These are phyloP conservation scores for Cacatua alba DNA, from an alignment of 2,113 vertebrate species.

Conservation along the genomic window DNA sequence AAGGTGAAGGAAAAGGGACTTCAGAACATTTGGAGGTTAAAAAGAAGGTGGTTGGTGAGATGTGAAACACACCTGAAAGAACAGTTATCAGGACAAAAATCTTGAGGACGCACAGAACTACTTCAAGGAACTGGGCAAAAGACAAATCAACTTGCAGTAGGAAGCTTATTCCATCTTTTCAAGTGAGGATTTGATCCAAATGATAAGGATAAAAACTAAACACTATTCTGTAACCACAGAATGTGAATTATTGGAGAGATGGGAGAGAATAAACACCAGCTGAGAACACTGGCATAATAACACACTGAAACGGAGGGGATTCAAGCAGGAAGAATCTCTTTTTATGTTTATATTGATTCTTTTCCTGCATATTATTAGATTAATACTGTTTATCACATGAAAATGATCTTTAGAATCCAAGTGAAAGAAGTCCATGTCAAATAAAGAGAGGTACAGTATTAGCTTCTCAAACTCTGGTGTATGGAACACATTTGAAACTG, in stretches of 20 bases:
- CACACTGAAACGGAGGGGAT: neutral
- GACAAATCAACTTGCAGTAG: neutral
- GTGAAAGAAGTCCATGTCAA: neutral
- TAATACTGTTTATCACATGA: neutral
- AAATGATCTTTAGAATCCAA: neutral
- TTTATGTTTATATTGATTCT: neutral
- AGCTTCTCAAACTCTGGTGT: neutral
- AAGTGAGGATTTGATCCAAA: neutral
- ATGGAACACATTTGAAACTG: neutral
- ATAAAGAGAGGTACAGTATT: neutral
- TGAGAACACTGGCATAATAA: neutral
- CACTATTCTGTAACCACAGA: neutral
- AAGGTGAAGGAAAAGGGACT: neutral
- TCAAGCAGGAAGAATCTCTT: neutral
- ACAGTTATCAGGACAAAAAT: neutral
- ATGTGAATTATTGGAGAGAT: neutral
- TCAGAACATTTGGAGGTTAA: neutral
- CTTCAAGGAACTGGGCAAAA: neutral
- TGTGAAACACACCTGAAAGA: neutral
- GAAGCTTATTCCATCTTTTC: neutral
- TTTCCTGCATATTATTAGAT: neutral
- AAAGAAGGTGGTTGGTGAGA: neutral
- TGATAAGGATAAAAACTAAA: neutral
- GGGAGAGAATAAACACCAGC: neutral
- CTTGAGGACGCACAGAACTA: neutral